Conservation (phyloP, 2,797 vertebrate genomes). For the Sebastes melanostomus region DNA sequence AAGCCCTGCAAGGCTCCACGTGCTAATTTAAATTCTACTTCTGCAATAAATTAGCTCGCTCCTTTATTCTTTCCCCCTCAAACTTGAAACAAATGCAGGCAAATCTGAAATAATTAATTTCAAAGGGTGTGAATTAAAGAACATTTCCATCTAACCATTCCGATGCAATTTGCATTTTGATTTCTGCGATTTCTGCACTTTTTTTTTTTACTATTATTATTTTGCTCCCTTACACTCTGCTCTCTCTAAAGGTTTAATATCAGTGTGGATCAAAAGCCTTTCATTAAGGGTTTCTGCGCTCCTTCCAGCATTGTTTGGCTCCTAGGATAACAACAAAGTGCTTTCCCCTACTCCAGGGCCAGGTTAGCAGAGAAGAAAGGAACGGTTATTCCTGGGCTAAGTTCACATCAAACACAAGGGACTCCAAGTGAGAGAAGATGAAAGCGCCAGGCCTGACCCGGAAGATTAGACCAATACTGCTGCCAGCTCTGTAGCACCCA, state of each 20-base stretch:
- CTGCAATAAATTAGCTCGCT: conserved; percentile 57
- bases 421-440: conserved; percentile 83
- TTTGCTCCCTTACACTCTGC: conserved; percentile 18
- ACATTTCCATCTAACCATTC: conserved; percentile 52
- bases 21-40: conserved; percentile 64
- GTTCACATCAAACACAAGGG: conserved; percentile 85
- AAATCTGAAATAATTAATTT: conserved; percentile 76
- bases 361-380: conserved; percentile 80
- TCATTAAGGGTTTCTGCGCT: conserved; percentile 78
- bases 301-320: conserved; percentile 83
- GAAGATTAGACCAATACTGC: conserved; percentile 82
- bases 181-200: conserved; percentile 75
- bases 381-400: conserved; percentile 82
- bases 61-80: conserved; percentile 59
- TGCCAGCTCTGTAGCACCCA: conserved; percentile 78
- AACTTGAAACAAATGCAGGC: conserved; percentile 74
- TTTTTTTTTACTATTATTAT: conserved; percentile 30
- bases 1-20: conserved; percentile 69
- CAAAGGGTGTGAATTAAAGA: conserved; percentile 69
- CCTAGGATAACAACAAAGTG: conserved; percentile 82
- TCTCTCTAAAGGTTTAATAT: conserved; percentile 74
- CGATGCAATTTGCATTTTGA: conserved; percentile 77
- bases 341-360: conserved; percentile 73
- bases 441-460: conserved; percentile 82
- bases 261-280: conserved; percentile 80